phyloP scores from a whole-genome alignment of 1,140 invertebrate genomes.

The Latrodectus geometricus region DNA sequence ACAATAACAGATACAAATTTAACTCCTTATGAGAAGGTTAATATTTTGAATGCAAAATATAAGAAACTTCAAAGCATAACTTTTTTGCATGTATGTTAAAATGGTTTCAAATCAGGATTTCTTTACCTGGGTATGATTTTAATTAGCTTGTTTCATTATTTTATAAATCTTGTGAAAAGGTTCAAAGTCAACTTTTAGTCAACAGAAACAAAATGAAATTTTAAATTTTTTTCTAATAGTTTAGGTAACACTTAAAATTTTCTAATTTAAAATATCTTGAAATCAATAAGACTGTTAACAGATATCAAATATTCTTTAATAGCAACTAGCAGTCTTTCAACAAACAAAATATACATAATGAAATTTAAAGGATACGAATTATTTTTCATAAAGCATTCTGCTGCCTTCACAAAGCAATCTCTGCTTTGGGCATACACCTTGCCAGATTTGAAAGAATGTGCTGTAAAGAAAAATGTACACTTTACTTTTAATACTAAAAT shows the following conservation, averaged over 20 bases:
- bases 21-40: too few relatives aligned
- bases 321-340: not conserved
- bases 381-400: slow-evolving; percentile 87
- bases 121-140: too few relatives aligned
- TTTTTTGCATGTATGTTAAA: too few relatives aligned
- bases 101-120: too few relatives aligned
- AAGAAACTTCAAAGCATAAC: too few relatives aligned
- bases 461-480: slow-evolving; percentile 73
- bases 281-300: not conserved
- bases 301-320: not conserved
- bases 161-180: too few relatives aligned
- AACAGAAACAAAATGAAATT: too few relatives aligned
- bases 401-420: slow-evolving; percentile 86
- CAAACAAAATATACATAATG: not conserved
- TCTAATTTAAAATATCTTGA: not conserved
- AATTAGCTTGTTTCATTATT: too few relatives aligned
- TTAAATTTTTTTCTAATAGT: not conserved
- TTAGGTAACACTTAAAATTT: not conserved
- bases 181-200: too few relatives aligned
- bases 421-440: slow-evolving; percentile 85
- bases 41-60: too few relatives aligned
- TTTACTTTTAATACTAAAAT: not conserved
- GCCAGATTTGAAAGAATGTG: slow-evolving; percentile 89
- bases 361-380: slow-evolving; percentile 80
- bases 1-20: too few relatives aligned